These are phyloP conservation scores for Mallotus villosus DNA, from an alignment of 2,797 vertebrate species.

Conservation along the genomic window DNA sequence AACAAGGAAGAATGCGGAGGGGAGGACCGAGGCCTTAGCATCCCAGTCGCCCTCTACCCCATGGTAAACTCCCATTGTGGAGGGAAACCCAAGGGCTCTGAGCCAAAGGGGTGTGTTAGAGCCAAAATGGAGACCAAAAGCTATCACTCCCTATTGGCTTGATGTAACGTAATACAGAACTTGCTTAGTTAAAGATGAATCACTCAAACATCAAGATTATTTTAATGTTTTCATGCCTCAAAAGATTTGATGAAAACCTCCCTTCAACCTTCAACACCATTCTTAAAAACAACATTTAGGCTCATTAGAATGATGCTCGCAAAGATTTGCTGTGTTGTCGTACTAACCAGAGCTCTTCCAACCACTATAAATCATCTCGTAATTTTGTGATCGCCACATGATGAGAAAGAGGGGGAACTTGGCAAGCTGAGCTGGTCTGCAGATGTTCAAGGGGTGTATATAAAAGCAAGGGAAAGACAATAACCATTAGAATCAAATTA, in stretches of 20 bases:
- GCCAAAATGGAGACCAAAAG: neutral
- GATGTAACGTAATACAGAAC: slow-evolving; percentile 22
- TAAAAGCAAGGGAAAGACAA: slow-evolving; percentile 50
- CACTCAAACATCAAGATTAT: neutral
- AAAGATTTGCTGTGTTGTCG: too few species aligned
- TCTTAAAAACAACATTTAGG: too few species aligned
- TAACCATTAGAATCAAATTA: slow-evolving; percentile 70
- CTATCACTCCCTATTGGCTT: slow-evolving; percentile 3
- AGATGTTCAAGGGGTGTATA: slow-evolving; percentile 25
- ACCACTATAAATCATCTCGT: too few species aligned
- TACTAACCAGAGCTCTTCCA: too few species aligned
- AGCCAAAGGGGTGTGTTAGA: neutral
- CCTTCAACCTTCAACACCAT: too few species aligned
- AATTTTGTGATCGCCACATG: neutral
- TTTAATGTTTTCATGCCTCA: too few species aligned
- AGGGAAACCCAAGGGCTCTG: neutral
- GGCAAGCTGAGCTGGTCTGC: neutral
- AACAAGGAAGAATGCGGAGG: neutral
- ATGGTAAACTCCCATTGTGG: neutral
- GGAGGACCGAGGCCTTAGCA: neutral
- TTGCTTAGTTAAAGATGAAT: neutral
- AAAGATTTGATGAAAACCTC: too few species aligned
- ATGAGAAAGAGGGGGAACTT: neutral
- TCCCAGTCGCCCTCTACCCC: neutral
- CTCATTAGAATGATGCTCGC: too few species aligned